Evolutionary conservation across 2,888 invertebrate species (phyloP).

Genomic region (Tetragonisca angustula): DNA sequence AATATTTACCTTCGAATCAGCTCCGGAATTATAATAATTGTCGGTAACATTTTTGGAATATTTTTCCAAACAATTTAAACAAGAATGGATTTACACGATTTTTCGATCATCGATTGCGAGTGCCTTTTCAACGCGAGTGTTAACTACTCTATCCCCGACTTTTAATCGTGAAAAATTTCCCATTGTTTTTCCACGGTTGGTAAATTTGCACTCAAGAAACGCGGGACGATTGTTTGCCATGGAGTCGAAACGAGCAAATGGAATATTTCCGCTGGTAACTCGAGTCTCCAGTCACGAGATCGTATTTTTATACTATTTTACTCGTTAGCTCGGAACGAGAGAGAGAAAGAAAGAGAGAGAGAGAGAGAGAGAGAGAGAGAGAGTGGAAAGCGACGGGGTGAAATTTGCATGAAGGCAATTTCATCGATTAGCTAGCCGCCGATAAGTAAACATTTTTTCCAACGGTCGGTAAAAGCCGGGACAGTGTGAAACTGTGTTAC

Average conservation of each 20-base stretch:
- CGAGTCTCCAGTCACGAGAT: no score
- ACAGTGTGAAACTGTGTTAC: conserved; percentile 58
- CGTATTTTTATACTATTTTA: not conserved
- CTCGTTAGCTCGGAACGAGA: not conserved
- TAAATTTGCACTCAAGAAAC: not conserved
- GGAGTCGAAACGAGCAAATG: not conserved
- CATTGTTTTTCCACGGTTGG: no score
- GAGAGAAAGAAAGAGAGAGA: not conserved
- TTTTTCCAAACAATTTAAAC: no score
- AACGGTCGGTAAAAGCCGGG: conserved; percentile 45
- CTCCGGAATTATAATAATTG: no score
- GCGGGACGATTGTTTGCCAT: not conserved
- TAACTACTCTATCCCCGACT: no score
- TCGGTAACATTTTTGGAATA: no score
- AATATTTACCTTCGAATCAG: no score
- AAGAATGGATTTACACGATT: no score
- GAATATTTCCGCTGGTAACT: not conserved
- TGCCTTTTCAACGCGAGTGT: no score
- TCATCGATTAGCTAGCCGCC: conserved; percentile 40
- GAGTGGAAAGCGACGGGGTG: not conserved
- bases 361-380: no score
- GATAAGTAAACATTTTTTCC: conserved; percentile 61
- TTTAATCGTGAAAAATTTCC: no score
- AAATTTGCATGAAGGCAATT: not conserved
- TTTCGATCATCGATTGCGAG: no score